phyloP scores from a whole-genome alignment of 1,140 invertebrate species.

The Holotrichia oblita region DNA sequence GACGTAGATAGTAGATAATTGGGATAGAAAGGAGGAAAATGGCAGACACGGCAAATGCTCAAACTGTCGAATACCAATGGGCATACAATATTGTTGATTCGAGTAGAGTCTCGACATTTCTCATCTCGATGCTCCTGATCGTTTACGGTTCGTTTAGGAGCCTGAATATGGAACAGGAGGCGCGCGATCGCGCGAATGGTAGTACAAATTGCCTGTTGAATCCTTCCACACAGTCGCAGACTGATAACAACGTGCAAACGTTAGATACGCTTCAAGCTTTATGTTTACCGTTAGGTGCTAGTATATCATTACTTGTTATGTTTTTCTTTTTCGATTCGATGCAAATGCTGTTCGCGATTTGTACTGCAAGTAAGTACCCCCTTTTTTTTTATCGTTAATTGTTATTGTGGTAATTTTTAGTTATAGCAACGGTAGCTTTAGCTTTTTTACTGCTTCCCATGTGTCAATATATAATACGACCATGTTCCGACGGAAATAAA shows the following conservation, averaged over 20 bases:
- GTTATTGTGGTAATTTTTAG: constrained; percentile 63
- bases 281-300: constrained; percentile 95
- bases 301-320: constrained; percentile 95
- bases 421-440: constrained; percentile 95
- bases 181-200: constrained; percentile 76
- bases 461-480: constrained; percentile 94
- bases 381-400: not conserved
- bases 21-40: constrained; percentile 7
- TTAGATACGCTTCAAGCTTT: constrained; percentile 96
- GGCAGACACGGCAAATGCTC: constrained; percentile 46
- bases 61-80: constrained; percentile 73
- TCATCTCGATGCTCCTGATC: constrained; percentile 96
- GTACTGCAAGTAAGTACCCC: constrained; percentile 90
- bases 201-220: constrained; percentile 65
- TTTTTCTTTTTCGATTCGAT: constrained; percentile 99
- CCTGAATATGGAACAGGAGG: constrained; percentile 93
- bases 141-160: constrained; percentile 96
- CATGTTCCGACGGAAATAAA: constrained; percentile 85
- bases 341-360: constrained; percentile 97
- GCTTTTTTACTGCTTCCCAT: constrained; percentile 95
- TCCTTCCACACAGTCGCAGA: constrained; percentile 67
- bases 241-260: constrained; percentile 76
- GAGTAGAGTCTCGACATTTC: constrained; percentile 93
- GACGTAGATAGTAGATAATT: not conserved
- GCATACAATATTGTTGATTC: constrained; percentile 97